Evolutionary conservation across 92 coral and sea anemone genomes (phyloP).

Genomic region (Phenganax subtilis): DNA sequence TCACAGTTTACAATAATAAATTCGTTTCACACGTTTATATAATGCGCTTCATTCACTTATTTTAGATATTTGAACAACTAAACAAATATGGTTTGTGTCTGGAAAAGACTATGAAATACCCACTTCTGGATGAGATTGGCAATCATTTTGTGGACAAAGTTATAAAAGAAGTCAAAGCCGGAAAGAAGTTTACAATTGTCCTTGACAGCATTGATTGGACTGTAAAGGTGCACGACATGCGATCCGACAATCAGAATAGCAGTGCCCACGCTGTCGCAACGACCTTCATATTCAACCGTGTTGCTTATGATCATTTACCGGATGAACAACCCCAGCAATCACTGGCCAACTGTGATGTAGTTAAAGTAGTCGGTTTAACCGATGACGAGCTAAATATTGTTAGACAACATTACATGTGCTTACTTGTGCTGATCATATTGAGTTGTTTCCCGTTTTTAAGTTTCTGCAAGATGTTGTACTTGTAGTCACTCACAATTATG

Average conservation of each 20-base stretch:
- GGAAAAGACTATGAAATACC: background rate
- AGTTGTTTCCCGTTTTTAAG: too few species aligned
- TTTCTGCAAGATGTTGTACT: too few species aligned
- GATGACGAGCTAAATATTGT: too few species aligned
- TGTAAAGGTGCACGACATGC: constrained; percentile 9
- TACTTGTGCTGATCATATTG: too few species aligned
- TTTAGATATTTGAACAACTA: background rate
- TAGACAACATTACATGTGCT: too few species aligned
- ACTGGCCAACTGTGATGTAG: too few species aligned
- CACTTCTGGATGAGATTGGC: constrained; percentile 10
- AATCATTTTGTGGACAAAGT: background rate
- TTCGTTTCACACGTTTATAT: too few species aligned
- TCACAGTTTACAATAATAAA: too few species aligned
- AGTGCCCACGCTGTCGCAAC: background rate
- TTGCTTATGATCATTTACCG: background rate
- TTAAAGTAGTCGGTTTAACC: too few species aligned
- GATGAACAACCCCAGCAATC: too few species aligned
- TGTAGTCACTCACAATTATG: too few species aligned
- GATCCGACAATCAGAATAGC: background rate
- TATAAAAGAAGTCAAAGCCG: background rate
- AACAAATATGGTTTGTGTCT: constrained; percentile 18
- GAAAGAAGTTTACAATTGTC: background rate
- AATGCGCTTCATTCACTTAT: background rate
- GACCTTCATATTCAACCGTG: background rate
- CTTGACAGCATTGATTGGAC: constrained; percentile 7